Evolutionary conservation across 2,797 vertebrate species (phyloP), one percentile per base, ranked within the genome.

Genomic region (Octomys mimax): DNA sequence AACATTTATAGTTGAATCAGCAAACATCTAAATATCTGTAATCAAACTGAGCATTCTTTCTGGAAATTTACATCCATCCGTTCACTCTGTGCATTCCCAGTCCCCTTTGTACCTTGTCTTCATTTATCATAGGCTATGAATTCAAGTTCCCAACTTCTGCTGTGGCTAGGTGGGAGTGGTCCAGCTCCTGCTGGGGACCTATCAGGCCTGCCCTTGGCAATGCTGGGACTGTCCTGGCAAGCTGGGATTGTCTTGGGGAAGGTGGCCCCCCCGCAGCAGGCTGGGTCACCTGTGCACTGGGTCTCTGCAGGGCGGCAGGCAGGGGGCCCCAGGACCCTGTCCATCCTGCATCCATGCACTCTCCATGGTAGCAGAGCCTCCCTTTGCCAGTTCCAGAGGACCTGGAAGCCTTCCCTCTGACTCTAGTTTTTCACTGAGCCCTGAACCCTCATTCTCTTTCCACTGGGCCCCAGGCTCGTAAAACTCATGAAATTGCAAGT

Each of bases 341-440:
- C n/a, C 1, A 24, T 4, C 19, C 0, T 6, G 12, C 31, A n/a
- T 4, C 64, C 36, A 6, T 7, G 5, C 10, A 2, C 21, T 26
- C 59, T 78, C 61, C 62, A 8, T 83, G 68, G 46, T 57, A 19
- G 54, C 18, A n/a, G 49, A 52, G 16, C 31, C n/a, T 86, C 33
- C 8, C 2, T 66, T 84, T 10, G 26, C 62, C 68, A 19, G 59
- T 19, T 19, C 52, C 82, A 14, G 66, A 31, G 42, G 46, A 62
- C 5, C 13, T 6, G 8, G 10, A 61, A 54, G 64, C 54, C 59
- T 66, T 13, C 42, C 13, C 33, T 73, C 49, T 26, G 21, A 87
- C 36, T 88, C 39, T 75, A 59, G 18, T 85, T 89, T 92, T 22
- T 16, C 3, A 10, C 68, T 49, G 39, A 31, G 11, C 6, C 16